phyloP scores from a whole-genome alignment of 2,797 vertebrate genomes.

The Darevskia nairensis region DNA sequence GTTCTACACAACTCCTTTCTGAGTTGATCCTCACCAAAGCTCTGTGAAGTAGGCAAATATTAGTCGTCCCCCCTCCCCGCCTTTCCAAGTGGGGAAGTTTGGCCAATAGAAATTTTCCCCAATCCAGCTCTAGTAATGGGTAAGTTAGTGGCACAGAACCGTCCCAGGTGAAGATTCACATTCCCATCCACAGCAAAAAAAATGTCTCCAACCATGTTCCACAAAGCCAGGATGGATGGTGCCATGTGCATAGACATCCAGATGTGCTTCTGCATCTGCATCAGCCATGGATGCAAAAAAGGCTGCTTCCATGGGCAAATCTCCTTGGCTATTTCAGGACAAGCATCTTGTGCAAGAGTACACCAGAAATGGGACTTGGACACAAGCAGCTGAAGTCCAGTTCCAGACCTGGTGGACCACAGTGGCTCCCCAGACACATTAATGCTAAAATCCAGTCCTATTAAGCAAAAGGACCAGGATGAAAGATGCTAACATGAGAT shows the following conservation, averaged over 20 bases:
- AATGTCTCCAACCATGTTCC: too few species aligned
- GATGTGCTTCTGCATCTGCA: neutral
- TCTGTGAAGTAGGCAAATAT: neutral
- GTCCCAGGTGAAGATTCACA: too few species aligned
- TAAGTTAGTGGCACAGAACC: neutral
- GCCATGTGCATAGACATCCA: neutral
- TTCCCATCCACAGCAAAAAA: neutral
- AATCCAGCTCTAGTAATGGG: neutral
- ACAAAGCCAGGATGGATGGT: neutral
- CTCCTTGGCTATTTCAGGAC: neutral
- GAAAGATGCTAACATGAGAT: neutral
- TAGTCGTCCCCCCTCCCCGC: too few species aligned
- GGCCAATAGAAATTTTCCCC: neutral
- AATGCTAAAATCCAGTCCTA: neutral
- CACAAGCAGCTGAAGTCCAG: neutral
- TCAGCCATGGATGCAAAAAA: neutral
- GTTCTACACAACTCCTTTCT: too few species aligned
- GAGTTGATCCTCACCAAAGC: neutral
- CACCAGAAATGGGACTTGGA: neutral
- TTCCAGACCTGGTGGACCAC: neutral
- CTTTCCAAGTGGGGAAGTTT: neutral
- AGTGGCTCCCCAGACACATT: neutral
- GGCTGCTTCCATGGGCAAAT: neutral
- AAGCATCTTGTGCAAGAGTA: neutral
- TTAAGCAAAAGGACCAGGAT: neutral